These are phyloP conservation scores for Lepus americanus DNA, from an alignment of 2,113 vertebrate genomes.

Conservation along the genomic window DNA sequence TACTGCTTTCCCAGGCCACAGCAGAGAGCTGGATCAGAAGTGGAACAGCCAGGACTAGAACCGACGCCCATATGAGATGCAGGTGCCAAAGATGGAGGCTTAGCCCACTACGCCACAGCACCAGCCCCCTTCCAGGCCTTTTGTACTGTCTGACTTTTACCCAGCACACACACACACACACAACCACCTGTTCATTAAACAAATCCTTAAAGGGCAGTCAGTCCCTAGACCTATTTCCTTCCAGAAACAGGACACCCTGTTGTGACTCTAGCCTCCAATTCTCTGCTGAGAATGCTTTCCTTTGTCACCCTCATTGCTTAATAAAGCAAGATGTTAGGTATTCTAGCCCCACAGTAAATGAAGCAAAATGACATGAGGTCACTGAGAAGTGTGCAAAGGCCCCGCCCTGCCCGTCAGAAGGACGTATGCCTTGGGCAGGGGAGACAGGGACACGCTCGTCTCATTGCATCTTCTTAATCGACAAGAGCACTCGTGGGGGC, in stretches of 20 bases:
- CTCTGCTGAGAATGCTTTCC: background rate
- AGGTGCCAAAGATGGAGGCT: too few relatives aligned
- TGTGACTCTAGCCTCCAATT: background rate
- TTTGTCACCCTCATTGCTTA: background rate
- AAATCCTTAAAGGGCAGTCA: background rate
- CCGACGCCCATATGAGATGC: too few relatives aligned
- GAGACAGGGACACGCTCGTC: background rate
- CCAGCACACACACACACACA: too few relatives aligned
- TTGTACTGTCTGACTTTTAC: background rate
- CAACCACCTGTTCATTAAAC: background rate
- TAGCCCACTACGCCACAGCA: too few relatives aligned
- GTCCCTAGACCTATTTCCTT: background rate
- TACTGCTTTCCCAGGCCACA: too few relatives aligned
- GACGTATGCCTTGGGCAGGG: background rate
- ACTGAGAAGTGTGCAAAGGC: background rate
- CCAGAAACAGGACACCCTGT: background rate
- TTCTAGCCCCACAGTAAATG: background rate
- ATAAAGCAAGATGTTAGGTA: constrained; percentile 21
- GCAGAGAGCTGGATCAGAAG: too few relatives aligned
- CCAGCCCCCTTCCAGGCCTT: background rate
- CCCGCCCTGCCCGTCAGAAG: background rate
- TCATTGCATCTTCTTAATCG: background rate
- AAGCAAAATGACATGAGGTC: background rate
- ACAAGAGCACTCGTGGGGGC: background rate
- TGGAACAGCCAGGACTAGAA: too few relatives aligned